A percentile compares a stretch with the other conserved stretches of the same genome.
phyloP scores from a whole-genome alignment of 2,888 invertebrate genomes.

The Netelia melanura region DNA sequence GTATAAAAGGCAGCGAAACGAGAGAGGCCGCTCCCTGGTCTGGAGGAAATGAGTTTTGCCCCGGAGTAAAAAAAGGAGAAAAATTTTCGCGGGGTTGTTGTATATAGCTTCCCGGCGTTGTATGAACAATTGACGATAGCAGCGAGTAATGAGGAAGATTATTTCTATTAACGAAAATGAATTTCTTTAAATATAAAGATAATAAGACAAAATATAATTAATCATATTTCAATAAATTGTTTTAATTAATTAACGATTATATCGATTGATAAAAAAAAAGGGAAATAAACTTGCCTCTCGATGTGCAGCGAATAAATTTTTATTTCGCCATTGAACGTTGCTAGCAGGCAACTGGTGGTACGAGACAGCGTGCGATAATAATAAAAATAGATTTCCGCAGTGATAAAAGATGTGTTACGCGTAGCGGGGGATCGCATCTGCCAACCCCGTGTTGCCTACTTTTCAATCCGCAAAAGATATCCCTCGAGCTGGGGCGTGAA shows the following conservation, averaged over 20 bases:
- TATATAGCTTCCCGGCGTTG: not conserved
- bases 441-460: not conserved
- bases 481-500: slow-evolving; percentile 12
- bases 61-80: not conserved
- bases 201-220: too few relatives aligned
- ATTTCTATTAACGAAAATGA: too few relatives aligned
- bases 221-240: not conserved
- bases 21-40: not conserved
- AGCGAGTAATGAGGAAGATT: not conserved
- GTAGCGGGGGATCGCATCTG: slow-evolving; percentile 40
- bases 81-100: not conserved
- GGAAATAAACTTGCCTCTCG: not conserved
- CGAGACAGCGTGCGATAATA: slow-evolving; percentile 19
- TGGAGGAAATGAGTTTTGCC: slow-evolving; percentile 16
- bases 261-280: not conserved
- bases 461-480: slow-evolving; percentile 41
- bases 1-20: not conserved
- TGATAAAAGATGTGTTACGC: slow-evolving; percentile 45
- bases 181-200: too few relatives aligned
- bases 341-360: slow-evolving; percentile 32
- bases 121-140: not conserved
- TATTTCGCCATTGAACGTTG: not conserved
- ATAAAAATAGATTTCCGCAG: slow-evolving; percentile 27
- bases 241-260: not conserved
- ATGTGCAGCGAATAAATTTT: slow-evolving; percentile 16